A percentile compares a stretch with the other conserved stretches of the same genome.
phyloP scores from a whole-genome alignment of 1,140 invertebrate species.

The Drosophila littoralis region DNA sequence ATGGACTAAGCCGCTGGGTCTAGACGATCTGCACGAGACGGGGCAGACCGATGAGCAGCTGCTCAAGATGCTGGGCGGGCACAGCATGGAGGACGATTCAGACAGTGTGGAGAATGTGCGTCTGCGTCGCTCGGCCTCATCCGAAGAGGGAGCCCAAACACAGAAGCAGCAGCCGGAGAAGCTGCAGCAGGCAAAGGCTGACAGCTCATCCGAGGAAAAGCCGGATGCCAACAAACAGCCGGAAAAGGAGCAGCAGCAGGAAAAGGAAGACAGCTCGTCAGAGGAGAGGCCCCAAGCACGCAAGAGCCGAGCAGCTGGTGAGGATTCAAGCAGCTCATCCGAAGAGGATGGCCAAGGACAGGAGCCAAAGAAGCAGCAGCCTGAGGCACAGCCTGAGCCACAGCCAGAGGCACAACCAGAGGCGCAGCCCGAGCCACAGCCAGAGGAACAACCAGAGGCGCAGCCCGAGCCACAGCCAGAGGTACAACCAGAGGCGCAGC shows the following conservation, averaged over 20 bases:
- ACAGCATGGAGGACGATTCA: background rate
- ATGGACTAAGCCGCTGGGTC: slow-evolving; percentile 1
- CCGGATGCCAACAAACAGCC: background rate
- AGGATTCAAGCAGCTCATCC: background rate
- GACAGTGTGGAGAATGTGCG: slow-evolving; percentile 2
- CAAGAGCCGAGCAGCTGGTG: background rate
- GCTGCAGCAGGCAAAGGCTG: background rate
- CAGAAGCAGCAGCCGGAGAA: background rate
- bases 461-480: too few species aligned
- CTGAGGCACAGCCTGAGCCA: background rate
- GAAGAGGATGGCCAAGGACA: background rate
- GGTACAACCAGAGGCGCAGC: too few species aligned
- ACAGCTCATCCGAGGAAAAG: slow-evolving; percentile 20
- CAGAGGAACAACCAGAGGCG: too few species aligned
- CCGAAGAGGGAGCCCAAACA: slow-evolving; percentile 10
- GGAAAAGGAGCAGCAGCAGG: background rate
- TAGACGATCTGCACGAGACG: background rate
- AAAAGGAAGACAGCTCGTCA: background rate
- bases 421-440: too few species aligned
- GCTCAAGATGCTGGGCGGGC: background rate
- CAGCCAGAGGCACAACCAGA: background rate
- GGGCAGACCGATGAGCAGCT: background rate
- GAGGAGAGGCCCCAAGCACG: background rate
- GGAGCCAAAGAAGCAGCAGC: background rate
- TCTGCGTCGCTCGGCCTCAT: slow-evolving; percentile 11